phyloP scores from a whole-genome alignment of 2,113 vertebrate species.

The Actenoides hombroni region DNA sequence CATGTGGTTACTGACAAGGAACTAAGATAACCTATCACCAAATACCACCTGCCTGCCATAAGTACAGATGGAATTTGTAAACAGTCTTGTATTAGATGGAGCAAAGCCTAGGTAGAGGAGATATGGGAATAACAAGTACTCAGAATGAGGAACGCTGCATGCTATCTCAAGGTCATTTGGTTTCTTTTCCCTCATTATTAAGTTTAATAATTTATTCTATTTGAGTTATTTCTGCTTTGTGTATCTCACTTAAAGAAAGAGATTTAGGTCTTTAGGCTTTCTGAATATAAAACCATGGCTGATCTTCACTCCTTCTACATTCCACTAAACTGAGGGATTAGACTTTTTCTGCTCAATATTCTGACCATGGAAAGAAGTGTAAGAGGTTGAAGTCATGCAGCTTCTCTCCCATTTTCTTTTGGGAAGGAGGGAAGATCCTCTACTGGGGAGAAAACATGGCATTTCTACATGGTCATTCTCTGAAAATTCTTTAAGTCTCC shows the following conservation, averaged over 20 bases:
- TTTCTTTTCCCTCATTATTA: background rate
- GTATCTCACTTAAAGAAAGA: background rate
- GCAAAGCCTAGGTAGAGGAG: background rate
- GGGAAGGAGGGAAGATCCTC: rapidly evolving
- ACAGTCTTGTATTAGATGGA: background rate
- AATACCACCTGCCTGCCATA: background rate
- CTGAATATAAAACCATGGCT: background rate
- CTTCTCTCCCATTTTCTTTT: background rate
- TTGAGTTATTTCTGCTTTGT: background rate
- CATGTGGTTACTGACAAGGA: background rate
- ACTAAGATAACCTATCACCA: background rate
- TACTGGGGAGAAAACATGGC: background rate
- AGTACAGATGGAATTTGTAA: background rate
- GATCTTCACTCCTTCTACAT: background rate
- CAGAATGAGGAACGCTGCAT: background rate
- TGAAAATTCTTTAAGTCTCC: background rate
- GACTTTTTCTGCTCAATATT: background rate
- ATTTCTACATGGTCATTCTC: background rate
- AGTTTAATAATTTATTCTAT: constrained; percentile 7
- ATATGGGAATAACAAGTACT: background rate
- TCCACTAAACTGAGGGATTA: background rate
- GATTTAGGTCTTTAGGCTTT: background rate
- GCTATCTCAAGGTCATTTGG: background rate
- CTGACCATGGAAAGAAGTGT: background rate
- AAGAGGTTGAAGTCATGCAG: background rate